Conservation (phyloP, 2,888 invertebrate species). For the Amiota minor region DNA sequence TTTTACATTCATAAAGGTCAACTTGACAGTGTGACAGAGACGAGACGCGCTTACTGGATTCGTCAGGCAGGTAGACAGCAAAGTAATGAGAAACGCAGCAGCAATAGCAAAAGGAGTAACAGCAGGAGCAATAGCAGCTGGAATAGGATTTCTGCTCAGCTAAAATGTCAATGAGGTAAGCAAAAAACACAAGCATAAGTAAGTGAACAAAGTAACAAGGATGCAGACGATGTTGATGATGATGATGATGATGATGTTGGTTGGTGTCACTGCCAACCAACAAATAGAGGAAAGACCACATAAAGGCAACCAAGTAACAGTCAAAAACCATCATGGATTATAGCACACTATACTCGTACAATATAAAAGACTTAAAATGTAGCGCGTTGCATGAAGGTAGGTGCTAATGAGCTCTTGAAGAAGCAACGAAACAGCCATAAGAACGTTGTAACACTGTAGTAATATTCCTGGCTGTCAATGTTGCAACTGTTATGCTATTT, state of each 20-base stretch:
- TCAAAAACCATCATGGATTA: no score
- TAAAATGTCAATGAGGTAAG: background rate
- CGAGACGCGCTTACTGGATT: background rate
- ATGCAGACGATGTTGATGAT: no score
- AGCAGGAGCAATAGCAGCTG: constrained; percentile 20
- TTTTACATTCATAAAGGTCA: background rate
- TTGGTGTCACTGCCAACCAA: no score
- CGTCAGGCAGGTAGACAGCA: background rate
- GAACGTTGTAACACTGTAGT: constrained; percentile 28
- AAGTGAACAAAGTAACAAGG: no score
- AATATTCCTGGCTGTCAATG: background rate
- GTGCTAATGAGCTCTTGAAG: constrained; percentile 59
- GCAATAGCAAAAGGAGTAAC: constrained; percentile 10
- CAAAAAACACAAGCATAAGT: constrained; percentile 21
- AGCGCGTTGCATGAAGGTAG: constrained; percentile 43
- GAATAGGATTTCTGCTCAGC: background rate
- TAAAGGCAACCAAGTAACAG: no score
- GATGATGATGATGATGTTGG: background rate
- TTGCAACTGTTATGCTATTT: background rate
- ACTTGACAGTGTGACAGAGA: background rate
- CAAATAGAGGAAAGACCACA: no score
- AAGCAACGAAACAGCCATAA: constrained; percentile 25
- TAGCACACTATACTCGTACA: no score
- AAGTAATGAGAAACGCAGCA: constrained; percentile 7
- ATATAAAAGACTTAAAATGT: no score